Evolutionary conservation across 2,113 vertebrate species (phyloP), one percentile per base, ranked within the genome.

Genomic region (Seriola rivoliana): DNA sequence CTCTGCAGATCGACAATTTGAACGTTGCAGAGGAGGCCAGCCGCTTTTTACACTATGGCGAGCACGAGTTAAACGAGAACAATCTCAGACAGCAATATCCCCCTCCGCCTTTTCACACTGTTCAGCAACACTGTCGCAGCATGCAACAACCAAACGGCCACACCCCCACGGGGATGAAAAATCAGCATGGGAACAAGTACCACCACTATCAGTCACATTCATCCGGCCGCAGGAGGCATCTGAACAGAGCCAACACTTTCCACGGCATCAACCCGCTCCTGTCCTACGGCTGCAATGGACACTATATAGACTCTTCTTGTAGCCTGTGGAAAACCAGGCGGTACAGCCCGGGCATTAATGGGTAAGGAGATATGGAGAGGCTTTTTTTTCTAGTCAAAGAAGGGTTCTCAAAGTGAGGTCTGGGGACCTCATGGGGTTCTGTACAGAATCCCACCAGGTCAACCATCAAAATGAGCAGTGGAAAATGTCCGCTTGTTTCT

Each of bases 241-340:
- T 98, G 85, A 98, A 97, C 92, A 96, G 98, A 83, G 97, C 97
- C 80, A 98, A 97, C 95, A 98, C 97, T 16, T 98, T 93, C 70
- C 93, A 97, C 91, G 97, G 97, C 60, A 95, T 98, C 93, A 96
- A 97, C 93, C 97, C 97, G 85, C 85, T 96, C 86, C 96, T 97
- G 40, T 95, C 95, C 0, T 94, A 91, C 91, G 86, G 81, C 83
- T 86, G 85, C 77, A 93, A 80, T 40, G 95, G 88, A 19, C 94
- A 93, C 66, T 84, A 84, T 55, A 82, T 58, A 6, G 91, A 96
- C 84, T 96, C 96, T 0, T 95, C 96, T 1, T 97, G 96, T 55
- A 97, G 96, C 46, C 96, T 97, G 44, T 99, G 98, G 98, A 99
- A 97, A 89, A 96, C 87, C 81, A 95, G 96, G 92, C 94, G 95